Base-by-base conservation (phyloP, 2,797 vertebrate genomes). In the Champsocephalus esox region DNA sequence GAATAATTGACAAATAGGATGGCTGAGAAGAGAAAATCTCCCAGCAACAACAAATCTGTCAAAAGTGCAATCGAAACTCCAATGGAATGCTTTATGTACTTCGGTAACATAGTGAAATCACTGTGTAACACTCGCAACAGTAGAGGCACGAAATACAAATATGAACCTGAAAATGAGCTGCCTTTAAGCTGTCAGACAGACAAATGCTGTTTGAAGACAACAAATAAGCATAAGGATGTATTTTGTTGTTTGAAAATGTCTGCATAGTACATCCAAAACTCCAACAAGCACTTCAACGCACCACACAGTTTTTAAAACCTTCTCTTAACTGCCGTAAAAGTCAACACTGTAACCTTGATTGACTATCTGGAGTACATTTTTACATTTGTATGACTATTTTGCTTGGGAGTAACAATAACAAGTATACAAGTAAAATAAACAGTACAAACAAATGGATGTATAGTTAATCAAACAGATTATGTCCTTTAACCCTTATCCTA, bases 211-310 rank as follows among this genome's bases (percentile, higher is more conserved):
- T 28, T 5, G 28, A 9, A 32, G 21, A 66, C 11, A 45, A 45
- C 14, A 21, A 66, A 66, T 9, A 32, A 55, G 41, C 14, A 66
- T n/a, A 55, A 70, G 41, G 8, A 59, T 13, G n/a, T 17, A 50
- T 50, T 67, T 16, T 58, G 45, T 16, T 38, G 19, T 7, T 38
- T 51, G 6, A 49, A 32, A n/a, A 41, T 49, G 4, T n/a, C 32
- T 41, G 44, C 9, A 55, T 13, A 2, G 32, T 24, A 3, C 2
- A 11, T 64, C 32, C n/a, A 19, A 54, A 11, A 19, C 34, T 14
- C 11, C 11, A 8, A 5, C 43, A 24, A 49, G 24, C 46, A 59
- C 34, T 57, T 56, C 11, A 32, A 38, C 19, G 45, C 16, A 28
- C 19, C 38, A 54, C 38, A 55, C 28, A 58, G 3, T 19, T n/a